Percentiles rank a stretch among this genome's conserved stretches.
phyloP scores from a whole-genome alignment of 1,140 invertebrate species.

The Trypoxylus dichotomus region DNA sequence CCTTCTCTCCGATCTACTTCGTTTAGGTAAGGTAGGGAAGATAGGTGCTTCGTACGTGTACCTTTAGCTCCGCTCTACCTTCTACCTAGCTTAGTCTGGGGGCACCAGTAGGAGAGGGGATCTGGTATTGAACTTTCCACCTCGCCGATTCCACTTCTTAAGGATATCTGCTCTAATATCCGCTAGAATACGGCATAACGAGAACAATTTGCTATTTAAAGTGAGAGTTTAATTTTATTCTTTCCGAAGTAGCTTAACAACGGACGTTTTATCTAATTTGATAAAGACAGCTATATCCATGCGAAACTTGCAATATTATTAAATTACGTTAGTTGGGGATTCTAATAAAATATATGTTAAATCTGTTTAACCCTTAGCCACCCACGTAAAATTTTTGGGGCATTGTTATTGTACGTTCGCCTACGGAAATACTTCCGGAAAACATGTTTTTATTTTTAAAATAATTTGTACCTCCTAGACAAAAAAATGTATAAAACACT shows the following conservation, averaged over 20 bases:
- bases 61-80: not conserved
- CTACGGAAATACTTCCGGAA: too few relatives aligned
- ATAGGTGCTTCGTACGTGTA: not conserved
- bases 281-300: not conserved
- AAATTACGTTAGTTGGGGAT: too few relatives aligned
- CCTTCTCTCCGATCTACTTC: not conserved
- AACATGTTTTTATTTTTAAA: too few relatives aligned
- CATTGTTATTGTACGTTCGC: too few relatives aligned
- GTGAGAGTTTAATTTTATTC: conserved; percentile 4
- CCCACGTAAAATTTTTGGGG: not conserved
- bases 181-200: not conserved
- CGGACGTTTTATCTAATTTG: not conserved
- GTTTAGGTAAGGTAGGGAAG: too few relatives aligned
- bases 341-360: not conserved
- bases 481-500: too few relatives aligned
- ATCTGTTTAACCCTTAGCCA: not conserved
- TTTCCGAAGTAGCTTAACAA: not conserved
- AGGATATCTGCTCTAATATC: not conserved
- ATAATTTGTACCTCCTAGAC: too few relatives aligned
- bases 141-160: not conserved
- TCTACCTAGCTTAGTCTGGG: not conserved
- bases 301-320: too few relatives aligned
- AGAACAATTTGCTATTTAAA: not conserved
- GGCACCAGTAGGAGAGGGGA: not conserved
- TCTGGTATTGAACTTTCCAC: not conserved